These are phyloP conservation scores for Henricia sp. DNA, from an alignment of 53 echinoderm and acorn worm species.

Conservation along the genomic window DNA sequence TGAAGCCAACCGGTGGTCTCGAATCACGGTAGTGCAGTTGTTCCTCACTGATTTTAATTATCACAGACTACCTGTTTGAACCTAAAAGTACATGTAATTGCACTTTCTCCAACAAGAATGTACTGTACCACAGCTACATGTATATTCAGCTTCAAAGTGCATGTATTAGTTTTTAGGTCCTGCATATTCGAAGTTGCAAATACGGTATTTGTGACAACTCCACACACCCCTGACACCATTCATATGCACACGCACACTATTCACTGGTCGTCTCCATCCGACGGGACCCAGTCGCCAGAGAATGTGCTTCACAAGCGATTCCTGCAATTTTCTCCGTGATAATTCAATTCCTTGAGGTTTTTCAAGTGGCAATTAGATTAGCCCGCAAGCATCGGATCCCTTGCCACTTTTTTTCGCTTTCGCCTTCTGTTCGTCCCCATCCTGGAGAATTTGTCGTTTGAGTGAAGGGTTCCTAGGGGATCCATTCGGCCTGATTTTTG, in stretches of 20 bases:
- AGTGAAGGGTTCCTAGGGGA: background rate
- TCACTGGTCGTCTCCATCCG: background rate
- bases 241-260: conserved; percentile 9
- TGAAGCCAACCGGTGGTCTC: no score
- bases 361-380: conserved; percentile 45
- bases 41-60: no score
- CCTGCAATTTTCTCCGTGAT: conserved; percentile 37
- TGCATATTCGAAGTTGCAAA: background rate
- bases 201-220: background rate
- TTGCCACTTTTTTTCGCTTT: background rate
- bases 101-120: no score
- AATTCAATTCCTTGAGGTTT: conserved; percentile 33
- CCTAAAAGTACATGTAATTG: no score
- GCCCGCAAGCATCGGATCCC: background rate
- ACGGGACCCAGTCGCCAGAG: conserved; percentile 8
- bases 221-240: background rate
- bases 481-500: conserved; percentile 2
- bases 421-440: background rate
- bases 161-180: background rate
- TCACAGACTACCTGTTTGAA: no score
- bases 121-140: no score
- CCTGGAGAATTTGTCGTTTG: background rate
- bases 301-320: conserved; percentile 54
- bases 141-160: no score
- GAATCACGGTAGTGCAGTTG: no score